These are phyloP conservation scores for Trachymyrmex cornetzi DNA, from an alignment of 1,140 invertebrate species.

Conservation along the genomic window DNA sequence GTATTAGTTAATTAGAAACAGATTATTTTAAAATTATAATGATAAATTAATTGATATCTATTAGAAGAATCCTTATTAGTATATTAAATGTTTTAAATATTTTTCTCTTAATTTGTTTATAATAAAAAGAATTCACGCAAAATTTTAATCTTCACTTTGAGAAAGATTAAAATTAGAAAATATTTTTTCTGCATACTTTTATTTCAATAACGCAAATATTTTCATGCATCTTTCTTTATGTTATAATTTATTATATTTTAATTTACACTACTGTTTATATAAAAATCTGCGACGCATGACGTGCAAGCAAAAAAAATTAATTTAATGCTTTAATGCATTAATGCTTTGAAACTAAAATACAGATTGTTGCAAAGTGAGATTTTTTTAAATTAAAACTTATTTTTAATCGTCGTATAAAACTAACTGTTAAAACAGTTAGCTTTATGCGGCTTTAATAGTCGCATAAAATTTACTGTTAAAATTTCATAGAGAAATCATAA, in stretches of 20 bases:
- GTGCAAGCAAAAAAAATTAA: neutral
- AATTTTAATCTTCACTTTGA: neutral
- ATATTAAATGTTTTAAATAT: neutral
- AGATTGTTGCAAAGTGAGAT: neutral
- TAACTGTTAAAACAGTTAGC: neutral
- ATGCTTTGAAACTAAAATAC: neutral
- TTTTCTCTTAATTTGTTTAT: neutral
- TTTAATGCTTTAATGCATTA: neutral
- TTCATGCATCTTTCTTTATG: neutral
- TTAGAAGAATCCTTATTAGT: neutral
- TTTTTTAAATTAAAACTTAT: neutral
- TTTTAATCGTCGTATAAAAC: neutral
- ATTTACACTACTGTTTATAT: neutral
- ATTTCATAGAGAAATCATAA: neutral
- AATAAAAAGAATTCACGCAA: neutral
- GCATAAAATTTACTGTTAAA: neutral
- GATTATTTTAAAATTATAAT: constrained; percentile 5
- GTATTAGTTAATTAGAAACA: neutral
- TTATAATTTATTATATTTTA: constrained; percentile 7
- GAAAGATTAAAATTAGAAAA: neutral
- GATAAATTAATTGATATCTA: neutral
- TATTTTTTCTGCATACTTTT: neutral
- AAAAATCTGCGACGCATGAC: neutral
- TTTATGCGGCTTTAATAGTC: too few species aligned
- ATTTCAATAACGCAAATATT: neutral